Base-by-base conservation (phyloP, 2,888 invertebrate species). In the Cataglyphis livida region DNA sequence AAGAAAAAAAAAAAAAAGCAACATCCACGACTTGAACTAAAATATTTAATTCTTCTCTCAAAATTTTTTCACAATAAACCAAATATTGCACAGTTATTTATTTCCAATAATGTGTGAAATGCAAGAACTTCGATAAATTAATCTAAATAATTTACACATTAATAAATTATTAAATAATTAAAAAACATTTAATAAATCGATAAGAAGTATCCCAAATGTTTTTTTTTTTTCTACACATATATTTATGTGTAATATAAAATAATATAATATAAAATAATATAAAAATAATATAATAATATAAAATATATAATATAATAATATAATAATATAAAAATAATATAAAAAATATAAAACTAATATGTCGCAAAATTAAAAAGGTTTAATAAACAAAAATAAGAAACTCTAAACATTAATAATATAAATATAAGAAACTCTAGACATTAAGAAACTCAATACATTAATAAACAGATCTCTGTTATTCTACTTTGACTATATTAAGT, bases 391-490 rank as follows among this genome's bases (percentile, higher is more conserved):
- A 48, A 7, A 15, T 7, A 32, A 32, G 9, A 44, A 21, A 74
- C 3, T 44, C n/a, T 32, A 25, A 25, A 2, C 28, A 28, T 1
- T 28, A 28, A 28, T 28, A 28, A 28, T 28, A 28, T 25, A 25
- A 44, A 48, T 12, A n/a, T 7, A 32, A 32, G 9, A 44, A 21
- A 74, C 3, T 44, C 15, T 32, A 28, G 28, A 28, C 28, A 28
- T 28, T 28, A 28, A 28, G 28, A 28, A 28, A 28, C 28, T 28
- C 28, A 28, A 28, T 28, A 28, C 28, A 10, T 21, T 54, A 70
- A 71, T 15, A 61, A 74, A 74, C 10, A 18, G 32, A 64, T 64
- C 4, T 32, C 5, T 35, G 41, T n/a, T 15, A 25, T 48, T 70
- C 32, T 48, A n/a, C 6, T 74, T 32, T 10, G 25, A 32, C 1